Evolutionary conservation across 2,888 invertebrate species (phyloP), one percentile per base, ranked within the genome.

Genomic region (Physocephala rufipes): DNA sequence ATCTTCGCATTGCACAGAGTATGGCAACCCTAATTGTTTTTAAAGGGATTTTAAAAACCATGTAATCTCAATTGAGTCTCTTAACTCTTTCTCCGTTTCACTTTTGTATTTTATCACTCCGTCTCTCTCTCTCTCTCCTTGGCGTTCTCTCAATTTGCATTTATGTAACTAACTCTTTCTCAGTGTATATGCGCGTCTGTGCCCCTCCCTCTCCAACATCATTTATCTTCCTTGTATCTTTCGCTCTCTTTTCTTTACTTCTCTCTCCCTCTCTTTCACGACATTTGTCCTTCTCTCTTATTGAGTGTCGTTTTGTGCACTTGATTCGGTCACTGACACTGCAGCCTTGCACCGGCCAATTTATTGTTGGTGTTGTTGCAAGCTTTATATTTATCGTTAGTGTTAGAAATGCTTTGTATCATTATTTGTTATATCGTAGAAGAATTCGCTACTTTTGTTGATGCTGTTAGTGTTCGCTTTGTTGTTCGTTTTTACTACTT

Each of bases 271-370:
- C 51, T 28, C 15, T 30, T 28, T 9, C 62, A 26, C 58, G 16
- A 19, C 62, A 9, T 9, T 21, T 63, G 45, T 4, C 45, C 15
- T 19, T 71, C 64, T 51, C 71, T 71, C 73, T 67, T 66, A 70
- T 43, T 65, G 72, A 68, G 68, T 68, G 68, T 62, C 61, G 68
- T 68, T 68, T 69, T 77, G 76, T 78, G 78, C 77, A 78, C 81
- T 79, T 79, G 79, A 77, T 77, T 76, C 80, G 80, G 80, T 80
- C 80, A 80, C 76, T 79, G 79, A 79, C 80, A 78, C 75, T 71
- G 70, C 77, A 79, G 78, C 79, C 79, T 79, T 78, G 79, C 78
- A 78, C 77, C 71, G 76, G 72, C 78, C 74, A 74, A 71, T 68
- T 71, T 74, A 58, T 64, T 73, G 73, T 67, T 73, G 64, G 64